Evolutionary conservation across 2,888 invertebrate genomes (phyloP).

Genomic region (Zygothrica quintamaculata): DNA sequence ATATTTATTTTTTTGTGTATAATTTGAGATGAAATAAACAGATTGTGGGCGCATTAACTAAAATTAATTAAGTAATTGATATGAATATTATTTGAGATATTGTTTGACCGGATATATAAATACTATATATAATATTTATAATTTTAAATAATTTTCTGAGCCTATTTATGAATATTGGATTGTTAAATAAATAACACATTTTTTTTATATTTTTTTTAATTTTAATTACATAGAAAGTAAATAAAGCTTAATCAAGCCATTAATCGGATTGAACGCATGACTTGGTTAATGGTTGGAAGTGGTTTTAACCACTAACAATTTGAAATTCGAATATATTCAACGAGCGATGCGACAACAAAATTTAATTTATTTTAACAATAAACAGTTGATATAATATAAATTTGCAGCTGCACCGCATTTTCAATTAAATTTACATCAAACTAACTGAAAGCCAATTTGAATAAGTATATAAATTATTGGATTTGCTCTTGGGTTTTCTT

Average conservation of each 20-base stretch:
- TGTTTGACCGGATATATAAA: too few species aligned
- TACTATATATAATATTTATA: background rate
- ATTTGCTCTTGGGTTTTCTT: constrained; percentile 19
- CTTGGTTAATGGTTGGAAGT: constrained; percentile 37
- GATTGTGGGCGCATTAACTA: too few species aligned
- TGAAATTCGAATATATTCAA: constrained; percentile 24
- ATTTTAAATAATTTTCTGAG: too few species aligned
- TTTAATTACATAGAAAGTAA: constrained; percentile 49
- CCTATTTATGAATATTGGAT: constrained; percentile 17
- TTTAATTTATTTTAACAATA: constrained; percentile 73
- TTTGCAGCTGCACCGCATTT: constrained; percentile 64
- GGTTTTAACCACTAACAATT: constrained; percentile 27
- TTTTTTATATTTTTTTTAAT: constrained; percentile 22
- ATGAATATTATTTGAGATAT: too few species aligned
- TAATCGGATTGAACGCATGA: constrained; percentile 63
- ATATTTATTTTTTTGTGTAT: too few species aligned
- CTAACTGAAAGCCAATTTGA: constrained; percentile 44
- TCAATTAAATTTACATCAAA: constrained; percentile 73
- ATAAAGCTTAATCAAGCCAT: constrained; percentile 64
- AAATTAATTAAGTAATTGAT: too few species aligned
- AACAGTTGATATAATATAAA: constrained; percentile 61
- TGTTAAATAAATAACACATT: constrained; percentile 35
- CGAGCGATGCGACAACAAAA: constrained; percentile 51
- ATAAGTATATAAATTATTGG: constrained; percentile 41
- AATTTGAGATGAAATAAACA: too few species aligned